Evolutionary conservation across 2,113 vertebrate species (phyloP), one percentile per base, ranked within the genome.

Genomic region (Ochotona princeps): DNA sequence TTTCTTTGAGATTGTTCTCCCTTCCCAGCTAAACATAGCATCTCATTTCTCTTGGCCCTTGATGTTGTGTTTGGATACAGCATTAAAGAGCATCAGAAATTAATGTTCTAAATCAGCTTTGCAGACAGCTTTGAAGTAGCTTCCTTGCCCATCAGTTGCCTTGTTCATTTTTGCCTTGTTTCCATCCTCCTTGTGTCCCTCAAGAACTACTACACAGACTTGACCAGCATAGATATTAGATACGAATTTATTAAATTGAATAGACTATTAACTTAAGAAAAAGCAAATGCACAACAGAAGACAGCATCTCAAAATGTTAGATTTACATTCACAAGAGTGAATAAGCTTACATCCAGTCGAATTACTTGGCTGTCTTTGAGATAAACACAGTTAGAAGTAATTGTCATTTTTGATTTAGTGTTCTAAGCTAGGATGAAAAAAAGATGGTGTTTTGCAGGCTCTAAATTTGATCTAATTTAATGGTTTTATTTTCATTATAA

Each of bases 341-440:
- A 89, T 93, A 91, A 95, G 47, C 47, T 91, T 96, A 66, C 79
- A 85, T 96, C 85, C 85, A 86, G 26, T 83, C 94, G 65, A 51
- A 60, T 94, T 91, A 54, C 30, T 88, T 94, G 70, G 21, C 70
- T 96, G 49, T 75, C 76, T 95, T 78, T 89, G 75, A 80, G 67
- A 95, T 82, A 91, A 95, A 81, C 93, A 89, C 51, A 87, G n/a
- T 38, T 60, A 76, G 83, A 94, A 83, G 76, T 87, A 57, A 96
- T 97, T 96, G 91, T 96, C 4, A 96, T 95, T 93, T 97, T 96
- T 91, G 90, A 95, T 95, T 94, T 87, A 87, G 60, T 93, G 92
- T 92, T 95, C 32, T 90, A 85, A 89, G 26, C 26, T 18, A 5
- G 44, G 30, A 94, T 82, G 49, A 20, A 66, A 84, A 95, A 47